These are phyloP conservation scores for Tapirus indicus DNA, from an alignment of 2,797 vertebrate genomes.

Conservation along the genomic window DNA sequence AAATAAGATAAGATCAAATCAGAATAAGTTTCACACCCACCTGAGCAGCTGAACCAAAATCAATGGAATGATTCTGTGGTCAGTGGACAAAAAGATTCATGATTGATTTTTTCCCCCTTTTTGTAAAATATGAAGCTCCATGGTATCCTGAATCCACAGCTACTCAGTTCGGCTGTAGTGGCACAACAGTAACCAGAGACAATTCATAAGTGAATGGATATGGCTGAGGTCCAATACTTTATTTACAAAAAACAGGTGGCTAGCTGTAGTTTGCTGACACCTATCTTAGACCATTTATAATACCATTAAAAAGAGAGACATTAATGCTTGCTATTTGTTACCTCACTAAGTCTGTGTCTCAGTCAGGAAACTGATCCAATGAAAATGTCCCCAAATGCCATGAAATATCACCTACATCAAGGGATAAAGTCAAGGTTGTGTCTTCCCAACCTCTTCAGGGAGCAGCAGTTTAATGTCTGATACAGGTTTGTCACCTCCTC, in stretches of 20 bases:
- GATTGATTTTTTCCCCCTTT: conserved; percentile 73
- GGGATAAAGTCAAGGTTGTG: not conserved
- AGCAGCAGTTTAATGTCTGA: not conserved
- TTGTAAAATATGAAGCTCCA: conserved; percentile 78
- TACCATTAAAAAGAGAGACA: not conserved
- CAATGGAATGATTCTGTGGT: conserved; percentile 63
- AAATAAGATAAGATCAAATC: conserved; percentile 59
- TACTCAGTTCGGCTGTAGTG: too few relatives aligned
- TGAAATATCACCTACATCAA: not conserved
- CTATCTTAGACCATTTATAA: not conserved
- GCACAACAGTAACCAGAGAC: not conserved
- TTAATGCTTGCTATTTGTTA: not conserved
- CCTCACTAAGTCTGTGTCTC: not conserved
- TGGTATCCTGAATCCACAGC: conserved; percentile 40
- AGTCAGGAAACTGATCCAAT: not conserved
- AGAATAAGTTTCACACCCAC: conserved; percentile 70
- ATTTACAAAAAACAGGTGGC: not conserved
- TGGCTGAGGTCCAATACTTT: not conserved
- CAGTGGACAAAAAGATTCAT: conserved; percentile 77
- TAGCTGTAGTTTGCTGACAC: not conserved
- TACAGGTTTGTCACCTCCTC: not conserved
- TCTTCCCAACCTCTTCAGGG: not conserved
- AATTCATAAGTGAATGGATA: not conserved
- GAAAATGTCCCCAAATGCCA: not conserved
- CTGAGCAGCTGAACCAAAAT: conserved; percentile 67